These are phyloP conservation scores for Saccostrea glomerata DNA, from an alignment of 1,140 invertebrate species.

Conservation along the genomic window DNA sequence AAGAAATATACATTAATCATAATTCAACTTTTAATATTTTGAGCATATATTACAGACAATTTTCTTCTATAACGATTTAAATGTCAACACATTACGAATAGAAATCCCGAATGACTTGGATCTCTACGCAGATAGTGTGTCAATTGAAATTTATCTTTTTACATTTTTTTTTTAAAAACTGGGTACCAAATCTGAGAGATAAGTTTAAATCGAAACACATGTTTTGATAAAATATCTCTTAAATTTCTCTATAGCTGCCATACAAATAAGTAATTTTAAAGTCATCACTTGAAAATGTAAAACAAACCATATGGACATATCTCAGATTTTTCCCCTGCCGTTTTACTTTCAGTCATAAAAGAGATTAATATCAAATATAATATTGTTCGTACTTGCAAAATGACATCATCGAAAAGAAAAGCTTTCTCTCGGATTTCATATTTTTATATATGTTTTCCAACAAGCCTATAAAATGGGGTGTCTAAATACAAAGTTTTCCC, in stretches of 20 bases:
- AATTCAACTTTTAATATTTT: background rate
- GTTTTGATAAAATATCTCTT: constrained; percentile 18
- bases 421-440: background rate
- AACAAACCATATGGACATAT: constrained; percentile 4
- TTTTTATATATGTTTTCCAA: background rate
- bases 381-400: constrained; percentile 31
- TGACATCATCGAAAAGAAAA: constrained; percentile 28
- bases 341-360: constrained; percentile 38
- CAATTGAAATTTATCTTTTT: constrained; percentile 33
- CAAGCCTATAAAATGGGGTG: background rate
- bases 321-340: background rate
- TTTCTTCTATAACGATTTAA: background rate
- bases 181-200: background rate
- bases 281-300: background rate
- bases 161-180: background rate
- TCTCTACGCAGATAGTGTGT: background rate
- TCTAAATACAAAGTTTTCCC: background rate
- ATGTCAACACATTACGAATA: background rate
- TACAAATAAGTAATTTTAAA: constrained; percentile 8
- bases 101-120: background rate
- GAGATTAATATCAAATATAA: constrained; percentile 10
- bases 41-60: background rate
- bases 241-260: background rate
- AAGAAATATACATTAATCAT: background rate
- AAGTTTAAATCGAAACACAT: background rate